Conservation (phyloP, 2,113 vertebrate species). For the Butorides virescens region DNA sequence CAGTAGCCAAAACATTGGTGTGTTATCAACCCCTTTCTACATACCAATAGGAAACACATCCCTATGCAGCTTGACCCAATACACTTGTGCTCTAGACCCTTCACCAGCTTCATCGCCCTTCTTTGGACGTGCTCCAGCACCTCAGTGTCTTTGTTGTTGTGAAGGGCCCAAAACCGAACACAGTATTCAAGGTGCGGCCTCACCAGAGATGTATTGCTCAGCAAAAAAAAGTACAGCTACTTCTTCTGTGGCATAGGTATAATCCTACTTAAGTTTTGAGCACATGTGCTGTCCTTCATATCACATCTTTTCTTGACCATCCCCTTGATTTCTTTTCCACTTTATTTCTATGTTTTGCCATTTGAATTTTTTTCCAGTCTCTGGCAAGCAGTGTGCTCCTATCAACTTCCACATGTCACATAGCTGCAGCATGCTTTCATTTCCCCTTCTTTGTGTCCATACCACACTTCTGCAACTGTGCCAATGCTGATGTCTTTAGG, state of each 20-base stretch:
- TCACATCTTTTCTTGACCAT: neutral
- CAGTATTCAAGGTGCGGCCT: accelerated
- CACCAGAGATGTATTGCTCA: neutral
- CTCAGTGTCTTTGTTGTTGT: neutral
- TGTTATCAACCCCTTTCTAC: too few species aligned
- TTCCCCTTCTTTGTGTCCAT: neutral
- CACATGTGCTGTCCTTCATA: neutral
- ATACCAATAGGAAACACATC: too few species aligned
- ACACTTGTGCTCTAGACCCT: neutral
- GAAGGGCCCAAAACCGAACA: neutral
- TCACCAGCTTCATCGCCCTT: accelerated
- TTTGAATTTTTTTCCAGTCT: neutral
- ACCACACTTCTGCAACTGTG: neutral
- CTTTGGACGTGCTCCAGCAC: accelerated
- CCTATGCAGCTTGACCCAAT: too few species aligned
- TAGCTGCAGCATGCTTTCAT: neutral
- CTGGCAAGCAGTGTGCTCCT: neutral
- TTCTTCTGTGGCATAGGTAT: neutral
- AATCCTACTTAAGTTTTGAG: neutral
- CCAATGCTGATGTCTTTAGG: neutral
- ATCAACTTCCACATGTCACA: neutral
- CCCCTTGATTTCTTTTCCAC: neutral
- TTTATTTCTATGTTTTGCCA: neutral
- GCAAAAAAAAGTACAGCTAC: neutral
- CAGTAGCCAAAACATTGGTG: too few species aligned